Conservation (phyloP, 1,140 invertebrate genomes). For the Saccostrea echinata region DNA sequence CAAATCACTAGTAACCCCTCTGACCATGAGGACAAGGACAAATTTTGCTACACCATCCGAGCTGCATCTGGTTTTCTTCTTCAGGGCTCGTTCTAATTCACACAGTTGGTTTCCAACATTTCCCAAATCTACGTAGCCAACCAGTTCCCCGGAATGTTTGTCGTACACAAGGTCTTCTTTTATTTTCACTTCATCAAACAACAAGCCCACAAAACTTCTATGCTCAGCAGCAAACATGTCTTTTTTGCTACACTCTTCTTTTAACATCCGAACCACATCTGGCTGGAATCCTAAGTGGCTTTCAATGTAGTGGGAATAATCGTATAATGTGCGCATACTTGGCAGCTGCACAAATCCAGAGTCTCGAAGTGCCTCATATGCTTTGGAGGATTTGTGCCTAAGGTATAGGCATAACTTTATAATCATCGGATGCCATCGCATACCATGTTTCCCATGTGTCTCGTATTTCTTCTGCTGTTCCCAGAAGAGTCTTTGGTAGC, state of each 20-base stretch:
- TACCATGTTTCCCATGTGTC: conserved; percentile 39
- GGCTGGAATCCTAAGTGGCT: conserved; percentile 52
- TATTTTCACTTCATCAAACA: conserved; percentile 63
- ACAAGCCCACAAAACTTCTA: conserved; percentile 45
- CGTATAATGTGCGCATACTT: conserved; percentile 57
- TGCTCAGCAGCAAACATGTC: conserved; percentile 29
- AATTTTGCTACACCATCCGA: conserved; percentile 49
- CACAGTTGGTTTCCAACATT: not conserved
- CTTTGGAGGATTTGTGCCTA: conserved; percentile 43
- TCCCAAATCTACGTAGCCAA: conserved; percentile 50
- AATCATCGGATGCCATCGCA: conserved; percentile 65
- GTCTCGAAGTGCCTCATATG: conserved; percentile 56
- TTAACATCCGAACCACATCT: conserved; percentile 45
- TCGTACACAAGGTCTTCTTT: conserved; percentile 57
- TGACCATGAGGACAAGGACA: conserved; percentile 59
- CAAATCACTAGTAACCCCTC: conserved; percentile 43
- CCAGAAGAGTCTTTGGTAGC: conserved; percentile 42
- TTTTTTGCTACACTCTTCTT: conserved; percentile 52
- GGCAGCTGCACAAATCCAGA: conserved; percentile 57
- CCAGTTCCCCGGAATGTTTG: conserved; percentile 48
- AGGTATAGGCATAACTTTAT: conserved; percentile 56
- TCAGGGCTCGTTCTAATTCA: conserved; percentile 32
- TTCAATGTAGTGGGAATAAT: conserved; percentile 57
- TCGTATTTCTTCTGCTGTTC: conserved; percentile 19
- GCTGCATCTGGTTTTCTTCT: conserved; percentile 44